A percentile compares a stretch with the other conserved stretches of the same genome.
Evolutionary conservation across 2,888 invertebrate species (phyloP).

Genomic region (Cosmia trapezina): DNA sequence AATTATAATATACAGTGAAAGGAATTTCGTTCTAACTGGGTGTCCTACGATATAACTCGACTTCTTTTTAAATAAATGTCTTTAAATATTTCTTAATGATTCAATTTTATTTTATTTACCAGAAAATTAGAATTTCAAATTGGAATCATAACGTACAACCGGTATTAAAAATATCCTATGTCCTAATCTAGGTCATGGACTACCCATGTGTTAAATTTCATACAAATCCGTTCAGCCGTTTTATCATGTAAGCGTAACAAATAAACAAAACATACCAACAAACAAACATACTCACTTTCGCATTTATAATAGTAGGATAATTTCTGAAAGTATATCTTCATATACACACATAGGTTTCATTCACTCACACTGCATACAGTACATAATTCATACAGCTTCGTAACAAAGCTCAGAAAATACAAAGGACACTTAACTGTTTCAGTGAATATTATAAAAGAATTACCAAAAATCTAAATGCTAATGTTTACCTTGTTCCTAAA

Average conservation of each 20-base stretch:
- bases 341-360: neutral
- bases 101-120: neutral
- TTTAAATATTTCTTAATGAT: neutral
- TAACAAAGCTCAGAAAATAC: conserved; percentile 9
- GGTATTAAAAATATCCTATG: too few relatives aligned
- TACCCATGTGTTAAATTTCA: too few relatives aligned
- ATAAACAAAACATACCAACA: too few relatives aligned
- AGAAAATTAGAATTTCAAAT: neutral
- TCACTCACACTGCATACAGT: neutral
- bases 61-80: neutral
- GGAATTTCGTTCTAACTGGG: too few relatives aligned
- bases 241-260: too few relatives aligned
- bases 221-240: too few relatives aligned
- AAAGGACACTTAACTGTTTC: neutral
- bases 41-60: too few relatives aligned
- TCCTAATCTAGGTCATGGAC: too few relatives aligned
- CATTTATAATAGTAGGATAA: too few relatives aligned
- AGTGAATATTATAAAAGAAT: conserved; percentile 14
- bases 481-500: conserved; percentile 9
- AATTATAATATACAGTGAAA: too few relatives aligned
- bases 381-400: neutral
- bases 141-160: too few relatives aligned
- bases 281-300: too few relatives aligned
- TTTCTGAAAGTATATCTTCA: neutral
- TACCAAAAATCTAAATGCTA: conserved; percentile 9